phyloP scores from a whole-genome alignment of 2,888 invertebrate species.

The Thelaira solivaga region DNA sequence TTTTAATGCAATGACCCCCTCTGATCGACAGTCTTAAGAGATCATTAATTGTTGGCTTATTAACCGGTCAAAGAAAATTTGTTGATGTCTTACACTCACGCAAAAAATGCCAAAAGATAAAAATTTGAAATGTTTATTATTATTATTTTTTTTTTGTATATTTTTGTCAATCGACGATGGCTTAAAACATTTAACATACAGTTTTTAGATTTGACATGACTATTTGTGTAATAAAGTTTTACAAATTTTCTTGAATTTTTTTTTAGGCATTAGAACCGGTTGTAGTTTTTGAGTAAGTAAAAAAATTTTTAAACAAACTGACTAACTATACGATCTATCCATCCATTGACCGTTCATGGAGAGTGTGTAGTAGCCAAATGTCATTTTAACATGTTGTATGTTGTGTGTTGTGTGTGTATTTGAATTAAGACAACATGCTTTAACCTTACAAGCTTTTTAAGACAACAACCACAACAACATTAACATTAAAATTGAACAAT shows the following conservation, averaged over 20 bases:
- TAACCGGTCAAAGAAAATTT: conserved; percentile 4
- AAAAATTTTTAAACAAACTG: no score
- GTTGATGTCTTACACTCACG: conserved; percentile 33
- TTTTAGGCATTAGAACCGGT: conserved; percentile 39
- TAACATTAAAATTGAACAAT: not conserved
- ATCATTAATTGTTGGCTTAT: conserved; percentile 23
- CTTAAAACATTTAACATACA: not conserved
- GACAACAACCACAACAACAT: not conserved
- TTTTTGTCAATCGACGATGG: no score
- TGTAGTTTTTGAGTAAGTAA: not conserved
- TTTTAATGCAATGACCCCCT: conserved; percentile 38
- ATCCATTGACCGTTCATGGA: not conserved
- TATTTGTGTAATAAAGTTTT: conserved; percentile 45
- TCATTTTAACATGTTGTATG: conserved; percentile 47
- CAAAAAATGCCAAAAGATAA: conserved; percentile 48
- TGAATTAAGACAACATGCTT: conserved; percentile 47
- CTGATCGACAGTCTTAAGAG: not conserved
- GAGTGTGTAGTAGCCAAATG: conserved; percentile 51
- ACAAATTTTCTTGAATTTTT: conserved; percentile 34
- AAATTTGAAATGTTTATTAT: not conserved
- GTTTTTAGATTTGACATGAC: conserved; percentile 46
- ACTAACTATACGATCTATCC: not conserved
- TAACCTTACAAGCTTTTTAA: conserved; percentile 47
- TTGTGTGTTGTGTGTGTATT: no score
- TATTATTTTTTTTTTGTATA: not conserved